Base-by-base conservation (phyloP, 2,888 invertebrate species). In the Ariolimax columbianus region DNA sequence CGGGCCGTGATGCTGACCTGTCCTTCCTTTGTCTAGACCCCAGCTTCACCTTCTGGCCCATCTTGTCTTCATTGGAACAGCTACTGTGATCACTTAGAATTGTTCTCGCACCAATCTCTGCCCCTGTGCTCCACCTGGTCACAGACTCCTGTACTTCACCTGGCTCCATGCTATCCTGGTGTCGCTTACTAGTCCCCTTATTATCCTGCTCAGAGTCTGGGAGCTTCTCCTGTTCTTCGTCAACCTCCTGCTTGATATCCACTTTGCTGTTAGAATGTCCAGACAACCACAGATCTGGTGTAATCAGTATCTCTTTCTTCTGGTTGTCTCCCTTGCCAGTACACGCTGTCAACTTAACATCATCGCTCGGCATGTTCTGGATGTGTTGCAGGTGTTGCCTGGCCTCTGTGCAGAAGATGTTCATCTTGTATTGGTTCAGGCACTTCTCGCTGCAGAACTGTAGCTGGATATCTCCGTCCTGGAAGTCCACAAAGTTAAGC, bases 381-480 rank as follows among this genome's bases (percentile, higher is more conserved):
- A 97, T 96, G 93, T 97, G 90, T 63, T 91, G 97, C 86, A 98
- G 95, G 93, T 98, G 98, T 14, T 98, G 97, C 93, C 97, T 97
- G 9, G 98, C 97, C 95, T 98, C 98, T 80, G 97, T 96, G 94
- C 98, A 98, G 95, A 98, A 98, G 89, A 98, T 97, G 94, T 98
- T 97, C 98, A 98, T 98, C 95, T 98, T 98, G 95, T 98, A 98
- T 94, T 98, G 98, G 93, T 98, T 98, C 89, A 98, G 95, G 93
- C 98, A 98, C 95, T 97, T 97, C 94, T 98, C 97, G 77, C 97
- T 97, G 92, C 95, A 95, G 91, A 98, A 98, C 94, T 98, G 98
- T 75, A 98, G 95, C 92, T 97, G 97, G 38, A 97, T 97, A 89
- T 97, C 97, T 73, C 97, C 97, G 92, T 98, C 98, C 95, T 97